Evolutionary conservation across 2,113 vertebrate species (phyloP).

Genomic region (Craseonycteris thonglongyai): DNA sequence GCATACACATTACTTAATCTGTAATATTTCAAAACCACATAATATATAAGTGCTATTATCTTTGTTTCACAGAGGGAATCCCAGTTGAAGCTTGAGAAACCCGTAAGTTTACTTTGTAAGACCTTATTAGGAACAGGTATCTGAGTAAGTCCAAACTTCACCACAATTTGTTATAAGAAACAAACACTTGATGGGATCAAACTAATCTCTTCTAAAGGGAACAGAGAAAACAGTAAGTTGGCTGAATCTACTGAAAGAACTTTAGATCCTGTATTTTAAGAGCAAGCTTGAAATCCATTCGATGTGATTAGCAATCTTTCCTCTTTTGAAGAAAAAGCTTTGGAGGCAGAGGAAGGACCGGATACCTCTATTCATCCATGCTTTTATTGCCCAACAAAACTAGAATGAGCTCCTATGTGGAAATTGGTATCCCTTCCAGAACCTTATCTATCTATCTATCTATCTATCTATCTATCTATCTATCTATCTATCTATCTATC

Average conservation of each 20-base stretch:
- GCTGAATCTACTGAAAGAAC: rapidly evolving
- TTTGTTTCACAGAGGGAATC: neutral
- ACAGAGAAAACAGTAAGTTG: neutral
- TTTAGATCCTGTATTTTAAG: neutral
- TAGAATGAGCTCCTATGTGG: neutral
- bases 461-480: neutral
- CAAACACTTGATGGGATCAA: neutral
- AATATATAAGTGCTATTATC: neutral
- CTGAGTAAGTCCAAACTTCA: neutral
- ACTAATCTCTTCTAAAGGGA: neutral
- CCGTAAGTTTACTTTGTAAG: neutral
- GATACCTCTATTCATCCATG: neutral
- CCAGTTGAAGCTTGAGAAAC: neutral
- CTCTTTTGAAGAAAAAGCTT: neutral
- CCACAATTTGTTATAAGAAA: neutral
- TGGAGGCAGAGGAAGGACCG: neutral
- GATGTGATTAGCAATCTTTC: neutral
- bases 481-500: neutral
- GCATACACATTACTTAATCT: neutral
- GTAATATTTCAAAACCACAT: neutral
- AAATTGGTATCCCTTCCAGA: neutral
- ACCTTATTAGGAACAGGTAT: neutral
- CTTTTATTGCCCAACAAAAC: neutral
- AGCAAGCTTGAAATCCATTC: neutral
- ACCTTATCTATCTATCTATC: neutral